Percentiles rank a stretch among this genome's conserved stretches.
phyloP scores from a whole-genome alignment of 2,113 vertebrate species.

The Lethenteron camtschaticum region DNA sequence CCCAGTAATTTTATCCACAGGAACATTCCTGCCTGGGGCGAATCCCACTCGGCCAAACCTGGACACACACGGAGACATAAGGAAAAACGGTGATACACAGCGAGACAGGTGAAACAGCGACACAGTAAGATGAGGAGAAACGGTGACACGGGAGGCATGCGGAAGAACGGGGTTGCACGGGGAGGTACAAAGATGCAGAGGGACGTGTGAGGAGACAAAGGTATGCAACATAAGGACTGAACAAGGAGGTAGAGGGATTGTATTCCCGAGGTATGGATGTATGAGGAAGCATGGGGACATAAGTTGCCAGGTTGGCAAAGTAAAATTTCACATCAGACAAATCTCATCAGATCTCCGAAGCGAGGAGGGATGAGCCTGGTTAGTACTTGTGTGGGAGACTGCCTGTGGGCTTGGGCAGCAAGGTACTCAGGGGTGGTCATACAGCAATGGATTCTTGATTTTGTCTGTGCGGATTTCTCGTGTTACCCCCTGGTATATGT shows the following conservation, averaged over 20 bases:
- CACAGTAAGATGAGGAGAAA: neutral
- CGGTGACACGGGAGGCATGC: neutral
- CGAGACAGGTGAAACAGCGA: neutral
- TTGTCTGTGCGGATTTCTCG: too few relatives aligned
- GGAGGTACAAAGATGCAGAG: neutral
- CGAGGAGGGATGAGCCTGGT: too few relatives aligned
- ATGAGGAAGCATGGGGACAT: too few relatives aligned
- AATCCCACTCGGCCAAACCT: constrained; percentile 70
- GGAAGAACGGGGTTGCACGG: neutral
- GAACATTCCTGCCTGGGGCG: constrained; percentile 70
- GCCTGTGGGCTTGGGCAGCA: too few relatives aligned
- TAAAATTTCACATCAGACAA: too few relatives aligned
- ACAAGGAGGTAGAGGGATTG: neutral
- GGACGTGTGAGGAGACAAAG: neutral
- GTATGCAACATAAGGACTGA: neutral
- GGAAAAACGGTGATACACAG: neutral
- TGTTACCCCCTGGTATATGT: too few relatives aligned
- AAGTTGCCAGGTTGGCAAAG: too few relatives aligned
- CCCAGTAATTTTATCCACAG: constrained; percentile 74
- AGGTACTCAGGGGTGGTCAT: too few relatives aligned
- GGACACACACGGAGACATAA: constrained; percentile 9
- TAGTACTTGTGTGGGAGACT: too few relatives aligned
- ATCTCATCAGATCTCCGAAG: too few relatives aligned
- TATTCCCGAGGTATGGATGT: neutral
- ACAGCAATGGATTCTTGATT: too few relatives aligned